Conservation (phyloP, 2,888 invertebrate species). For the Apamea anceps region DNA sequence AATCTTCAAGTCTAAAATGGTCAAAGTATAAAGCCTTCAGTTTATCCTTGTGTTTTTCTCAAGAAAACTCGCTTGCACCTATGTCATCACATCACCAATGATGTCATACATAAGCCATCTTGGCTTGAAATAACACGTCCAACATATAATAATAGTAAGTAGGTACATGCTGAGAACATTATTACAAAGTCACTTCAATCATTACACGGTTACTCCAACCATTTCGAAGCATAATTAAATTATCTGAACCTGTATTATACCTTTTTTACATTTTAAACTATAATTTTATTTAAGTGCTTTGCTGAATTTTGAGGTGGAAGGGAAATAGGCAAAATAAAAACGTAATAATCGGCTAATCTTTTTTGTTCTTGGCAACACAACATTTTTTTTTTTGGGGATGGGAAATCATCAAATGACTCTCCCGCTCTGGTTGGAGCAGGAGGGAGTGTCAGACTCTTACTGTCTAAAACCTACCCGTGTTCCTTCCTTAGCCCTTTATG, state of each 20-base stretch:
- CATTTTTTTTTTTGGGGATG: no score
- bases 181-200: neutral
- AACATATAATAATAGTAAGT: constrained; percentile 1
- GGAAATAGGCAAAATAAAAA: neutral
- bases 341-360: neutral
- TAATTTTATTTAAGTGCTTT: neutral
- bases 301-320: neutral
- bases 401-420: no score
- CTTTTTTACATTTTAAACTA: neutral
- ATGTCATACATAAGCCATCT: constrained; percentile 29
- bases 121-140: constrained; percentile 1
- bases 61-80: neutral
- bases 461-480: no score
- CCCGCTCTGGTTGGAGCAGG: no score
- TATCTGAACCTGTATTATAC: neutral
- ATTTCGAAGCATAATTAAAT: constrained; percentile 21
- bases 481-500: no score
- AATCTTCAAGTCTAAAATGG: neutral
- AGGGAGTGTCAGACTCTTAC: no score
- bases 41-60: neutral
- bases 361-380: neutral
- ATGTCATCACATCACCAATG: constrained; percentile 24
- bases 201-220: neutral
- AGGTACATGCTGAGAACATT: neutral
- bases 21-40: neutral